Evolutionary conservation across 2,888 invertebrate genomes (phyloP).

Genomic region (Lasius fuliginosus): DNA sequence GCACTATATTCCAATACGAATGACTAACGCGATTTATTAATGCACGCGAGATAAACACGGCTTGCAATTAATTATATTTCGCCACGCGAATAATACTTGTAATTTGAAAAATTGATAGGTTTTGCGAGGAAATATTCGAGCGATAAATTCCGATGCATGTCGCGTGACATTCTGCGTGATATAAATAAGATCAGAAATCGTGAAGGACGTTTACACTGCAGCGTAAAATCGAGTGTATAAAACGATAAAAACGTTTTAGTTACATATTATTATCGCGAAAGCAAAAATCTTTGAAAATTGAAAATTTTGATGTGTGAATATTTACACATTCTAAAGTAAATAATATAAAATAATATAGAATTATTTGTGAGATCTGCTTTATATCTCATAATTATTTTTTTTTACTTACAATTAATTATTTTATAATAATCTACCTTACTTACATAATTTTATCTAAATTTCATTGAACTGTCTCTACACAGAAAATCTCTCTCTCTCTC

Average conservation of each 20-base stretch:
- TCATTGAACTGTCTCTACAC: not conserved
- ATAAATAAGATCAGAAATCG: slow-evolving; percentile 7
- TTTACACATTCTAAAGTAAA: not conserved
- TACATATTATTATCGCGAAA: no score
- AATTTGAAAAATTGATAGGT: not conserved
- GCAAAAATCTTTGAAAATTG: not conserved
- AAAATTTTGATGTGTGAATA: not conserved
- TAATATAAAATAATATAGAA: not conserved
- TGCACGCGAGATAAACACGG: slow-evolving; percentile 9
- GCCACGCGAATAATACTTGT: slow-evolving; percentile 11
- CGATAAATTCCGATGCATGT: slow-evolving; percentile 9
- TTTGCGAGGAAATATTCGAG: not conserved
- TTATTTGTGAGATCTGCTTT: not conserved
- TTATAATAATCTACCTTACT: not conserved
- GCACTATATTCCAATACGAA: not conserved
- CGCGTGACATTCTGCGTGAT: not conserved
- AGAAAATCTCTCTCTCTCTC: not conserved
- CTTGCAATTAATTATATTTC: slow-evolving; percentile 37
- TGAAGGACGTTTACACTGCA: not conserved
- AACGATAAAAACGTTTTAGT: no score
- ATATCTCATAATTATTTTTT: not conserved
- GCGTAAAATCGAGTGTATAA: not conserved
- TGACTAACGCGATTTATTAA: slow-evolving; percentile 12
- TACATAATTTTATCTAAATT: not conserved
- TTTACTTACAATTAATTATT: not conserved